Conservation (phyloP, 2,113 vertebrate species). For the Hypanus sabinus region DNA sequence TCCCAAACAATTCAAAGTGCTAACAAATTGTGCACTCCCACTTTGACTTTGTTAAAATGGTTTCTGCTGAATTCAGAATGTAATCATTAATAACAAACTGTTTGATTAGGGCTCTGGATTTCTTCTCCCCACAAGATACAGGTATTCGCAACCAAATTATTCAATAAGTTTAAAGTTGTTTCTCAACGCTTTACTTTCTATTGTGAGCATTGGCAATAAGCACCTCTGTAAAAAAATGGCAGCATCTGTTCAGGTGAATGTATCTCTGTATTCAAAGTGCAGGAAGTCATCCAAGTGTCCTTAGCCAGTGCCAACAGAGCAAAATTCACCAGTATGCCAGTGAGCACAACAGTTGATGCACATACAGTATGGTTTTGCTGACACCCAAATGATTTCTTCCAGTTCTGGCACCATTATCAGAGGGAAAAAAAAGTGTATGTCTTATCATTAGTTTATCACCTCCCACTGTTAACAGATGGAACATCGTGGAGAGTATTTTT, state of each 20-base stretch:
- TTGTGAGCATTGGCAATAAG: neutral
- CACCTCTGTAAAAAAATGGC: neutral
- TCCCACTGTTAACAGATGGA: no score
- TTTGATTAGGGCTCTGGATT: neutral
- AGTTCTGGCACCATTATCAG: neutral
- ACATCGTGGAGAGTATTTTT: no score
- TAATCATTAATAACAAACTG: neutral
- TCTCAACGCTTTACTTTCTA: neutral
- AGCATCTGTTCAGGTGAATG: neutral
- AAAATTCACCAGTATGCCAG: neutral
- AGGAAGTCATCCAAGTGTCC: neutral
- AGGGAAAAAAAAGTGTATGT: neutral
- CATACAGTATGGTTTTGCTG: neutral
- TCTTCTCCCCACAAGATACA: neutral
- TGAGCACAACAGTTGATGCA: neutral
- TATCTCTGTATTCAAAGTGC: neutral
- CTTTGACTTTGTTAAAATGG: neutral
- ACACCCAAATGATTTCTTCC: neutral
- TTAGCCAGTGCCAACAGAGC: neutral
- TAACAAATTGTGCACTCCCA: neutral
- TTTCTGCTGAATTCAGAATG: neutral
- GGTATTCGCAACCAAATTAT: neutral
- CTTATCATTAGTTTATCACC: neutral
- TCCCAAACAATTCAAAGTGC: neutral
- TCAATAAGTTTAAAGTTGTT: no score